A percentile compares a stretch with the other conserved stretches of the same genome.
These are phyloP conservation scores for Trididemnum nubilum DNA, from an alignment of 23 tunicate genomes.

Conservation along the genomic window DNA sequence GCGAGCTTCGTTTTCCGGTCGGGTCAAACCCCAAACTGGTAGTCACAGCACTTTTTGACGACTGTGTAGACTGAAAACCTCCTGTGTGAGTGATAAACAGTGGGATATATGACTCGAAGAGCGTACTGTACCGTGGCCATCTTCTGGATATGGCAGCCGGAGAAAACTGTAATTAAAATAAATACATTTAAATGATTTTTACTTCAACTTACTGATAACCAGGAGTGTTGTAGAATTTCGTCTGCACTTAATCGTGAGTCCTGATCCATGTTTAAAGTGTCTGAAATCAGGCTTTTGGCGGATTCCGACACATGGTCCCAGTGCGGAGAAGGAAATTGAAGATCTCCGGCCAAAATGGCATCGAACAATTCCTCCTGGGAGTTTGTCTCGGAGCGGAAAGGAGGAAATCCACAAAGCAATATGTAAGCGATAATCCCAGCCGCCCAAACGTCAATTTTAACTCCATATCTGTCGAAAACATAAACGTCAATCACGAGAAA, in stretches of 20 bases:
- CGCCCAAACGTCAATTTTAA: slow-evolving; percentile 96
- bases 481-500: neutral
- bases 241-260: slow-evolving; percentile 47
- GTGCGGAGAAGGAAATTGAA: slow-evolving; percentile 62
- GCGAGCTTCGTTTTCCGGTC: too few species aligned
- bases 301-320: slow-evolving; percentile 74
- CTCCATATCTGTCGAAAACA: slow-evolving; percentile 48
- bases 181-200: too few species aligned
- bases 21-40: too few species aligned
- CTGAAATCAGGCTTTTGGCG: slow-evolving; percentile 42
- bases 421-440: slow-evolving; percentile 93
- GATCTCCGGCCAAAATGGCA: slow-evolving; percentile 59
- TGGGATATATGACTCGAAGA: too few species aligned
- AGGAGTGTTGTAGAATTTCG: slow-evolving; percentile 61
- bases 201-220: slow-evolving; percentile 57
- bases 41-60: too few species aligned
- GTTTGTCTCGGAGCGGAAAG: slow-evolving; percentile 70
- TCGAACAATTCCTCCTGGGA: slow-evolving; percentile 84
- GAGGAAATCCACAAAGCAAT: slow-evolving; percentile 94
- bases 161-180: too few species aligned
- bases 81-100: too few species aligned
- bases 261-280: slow-evolving; percentile 33
- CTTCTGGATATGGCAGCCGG: too few species aligned
- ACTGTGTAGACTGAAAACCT: too few species aligned
- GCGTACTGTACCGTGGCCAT: too few species aligned